Conservation (phyloP, 2,888 invertebrate species). For the Agriopis leucophaearia region DNA sequence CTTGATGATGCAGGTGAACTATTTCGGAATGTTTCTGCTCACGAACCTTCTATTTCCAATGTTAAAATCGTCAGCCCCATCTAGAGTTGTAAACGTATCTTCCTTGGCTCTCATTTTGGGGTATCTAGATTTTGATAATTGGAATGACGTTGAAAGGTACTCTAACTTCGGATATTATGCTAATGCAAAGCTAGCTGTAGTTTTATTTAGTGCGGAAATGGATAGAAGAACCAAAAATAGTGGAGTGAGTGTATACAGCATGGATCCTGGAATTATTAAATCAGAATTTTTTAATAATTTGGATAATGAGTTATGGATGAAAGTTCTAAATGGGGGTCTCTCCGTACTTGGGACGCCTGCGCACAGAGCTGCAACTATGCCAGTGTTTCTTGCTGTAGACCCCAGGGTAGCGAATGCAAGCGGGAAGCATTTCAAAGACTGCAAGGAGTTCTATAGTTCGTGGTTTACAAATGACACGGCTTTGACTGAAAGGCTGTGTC, state of each 20-base stretch:
- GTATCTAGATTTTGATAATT: slow-evolving; percentile 89
- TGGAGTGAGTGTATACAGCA: slow-evolving; percentile 91
- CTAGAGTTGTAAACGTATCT: slow-evolving; percentile 68
- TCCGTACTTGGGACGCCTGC: slow-evolving; percentile 59
- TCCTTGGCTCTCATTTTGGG: slow-evolving; percentile 89
- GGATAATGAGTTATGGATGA: slow-evolving; percentile 51
- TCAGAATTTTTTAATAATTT: slow-evolving; percentile 90
- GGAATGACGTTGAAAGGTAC: slow-evolving; percentile 89
- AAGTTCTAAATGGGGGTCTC: slow-evolving; percentile 56
- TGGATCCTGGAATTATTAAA: slow-evolving; percentile 94
- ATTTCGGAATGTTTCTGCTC: slow-evolving; percentile 69
- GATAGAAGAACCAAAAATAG: slow-evolving; percentile 63
- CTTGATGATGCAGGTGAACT: slow-evolving; percentile 87
- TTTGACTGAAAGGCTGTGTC: slow-evolving; percentile 62
- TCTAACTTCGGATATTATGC: slow-evolving; percentile 87
- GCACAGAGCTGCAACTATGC: slow-evolving; percentile 62
- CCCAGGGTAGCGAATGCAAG: slow-evolving; percentile 59
- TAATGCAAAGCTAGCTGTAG: slow-evolving; percentile 69
- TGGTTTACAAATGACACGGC: slow-evolving; percentile 73
- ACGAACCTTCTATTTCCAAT: slow-evolving; percentile 70
- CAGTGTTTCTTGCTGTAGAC: slow-evolving; percentile 68
- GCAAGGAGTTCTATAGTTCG: slow-evolving; percentile 67
- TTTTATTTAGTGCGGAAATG: slow-evolving; percentile 84
- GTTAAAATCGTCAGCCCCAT: slow-evolving; percentile 66
- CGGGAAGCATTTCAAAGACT: slow-evolving; percentile 73